These are phyloP conservation scores for Sebastes variabilis DNA, from an alignment of 2,797 vertebrate genomes.

Conservation along the genomic window DNA sequence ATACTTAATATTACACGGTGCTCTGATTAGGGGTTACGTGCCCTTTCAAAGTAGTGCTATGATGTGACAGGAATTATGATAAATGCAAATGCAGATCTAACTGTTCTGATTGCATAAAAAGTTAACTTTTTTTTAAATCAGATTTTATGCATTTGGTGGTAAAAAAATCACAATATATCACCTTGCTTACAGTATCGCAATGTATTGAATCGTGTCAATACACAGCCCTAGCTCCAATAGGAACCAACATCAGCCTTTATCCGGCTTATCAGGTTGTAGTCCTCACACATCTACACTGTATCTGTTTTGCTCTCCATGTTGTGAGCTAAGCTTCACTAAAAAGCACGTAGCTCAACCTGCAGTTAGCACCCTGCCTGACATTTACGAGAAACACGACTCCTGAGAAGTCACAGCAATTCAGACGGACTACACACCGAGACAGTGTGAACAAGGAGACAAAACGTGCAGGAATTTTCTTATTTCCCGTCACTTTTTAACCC, in stretches of 20 bases:
- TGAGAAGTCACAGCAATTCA: slow-evolving; percentile 34
- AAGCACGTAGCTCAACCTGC: slow-evolving; percentile 61
- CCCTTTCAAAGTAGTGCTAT: too few relatives aligned
- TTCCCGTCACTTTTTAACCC: slow-evolving; percentile 30
- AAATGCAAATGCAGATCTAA: too few relatives aligned
- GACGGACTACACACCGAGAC: slow-evolving; percentile 39
- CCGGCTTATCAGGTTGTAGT: slow-evolving; percentile 42
- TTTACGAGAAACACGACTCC: slow-evolving; percentile 77
- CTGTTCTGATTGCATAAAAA: too few relatives aligned
- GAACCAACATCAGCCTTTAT: neutral
- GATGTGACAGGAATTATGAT: too few relatives aligned
- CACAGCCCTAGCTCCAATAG: neutral
- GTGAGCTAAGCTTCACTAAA: slow-evolving; percentile 63
- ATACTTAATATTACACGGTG: neutral
- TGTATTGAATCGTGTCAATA: too few relatives aligned
- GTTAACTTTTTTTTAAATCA: accelerated
- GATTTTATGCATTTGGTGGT: too few relatives aligned
- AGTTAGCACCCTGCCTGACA: slow-evolving; percentile 80
- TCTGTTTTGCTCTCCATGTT: slow-evolving; percentile 55
- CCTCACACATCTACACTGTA: slow-evolving; percentile 61
- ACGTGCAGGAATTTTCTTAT: slow-evolving; percentile 31
- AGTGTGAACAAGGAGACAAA: slow-evolving; percentile 67
- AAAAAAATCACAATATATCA: too few relatives aligned
- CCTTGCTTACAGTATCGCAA: too few relatives aligned
- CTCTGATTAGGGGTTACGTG: neutral